A percentile compares a stretch with the other conserved stretches of the same genome.
Conservation (phyloP, 2,888 invertebrate species). For the Hetaerina titia region DNA sequence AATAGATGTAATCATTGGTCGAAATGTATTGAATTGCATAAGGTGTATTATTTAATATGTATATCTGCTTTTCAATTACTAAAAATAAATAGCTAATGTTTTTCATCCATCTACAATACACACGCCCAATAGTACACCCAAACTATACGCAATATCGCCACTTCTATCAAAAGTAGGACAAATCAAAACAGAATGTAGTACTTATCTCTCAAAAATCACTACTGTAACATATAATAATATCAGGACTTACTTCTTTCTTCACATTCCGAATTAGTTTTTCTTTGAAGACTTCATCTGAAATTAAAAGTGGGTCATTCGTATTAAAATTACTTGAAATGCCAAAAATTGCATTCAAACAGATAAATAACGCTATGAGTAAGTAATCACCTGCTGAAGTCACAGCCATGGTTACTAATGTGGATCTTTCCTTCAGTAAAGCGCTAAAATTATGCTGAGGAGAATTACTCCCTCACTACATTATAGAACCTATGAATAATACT, state of each 20-base stretch:
- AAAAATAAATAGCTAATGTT: too few species aligned
- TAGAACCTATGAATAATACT: neutral
- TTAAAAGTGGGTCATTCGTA: neutral
- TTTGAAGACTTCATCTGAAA: conserved; percentile 80
- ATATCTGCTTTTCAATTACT: too few species aligned
- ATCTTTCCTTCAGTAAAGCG: conserved; percentile 16
- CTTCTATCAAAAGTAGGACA: neutral
- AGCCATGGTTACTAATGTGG: conserved; percentile 33
- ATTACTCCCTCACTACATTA: conserved; percentile 41
- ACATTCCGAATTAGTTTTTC: conserved; percentile 88
- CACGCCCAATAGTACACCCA: too few species aligned
- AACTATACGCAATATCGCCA: too few species aligned
- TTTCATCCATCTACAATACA: too few species aligned
- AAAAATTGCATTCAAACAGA: neutral
- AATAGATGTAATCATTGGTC: too few species aligned
- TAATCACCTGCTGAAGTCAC: conserved; percentile 60
- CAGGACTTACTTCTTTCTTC: conserved; percentile 83
- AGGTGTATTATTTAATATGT: too few species aligned
- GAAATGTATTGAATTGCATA: too few species aligned
- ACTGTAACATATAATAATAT: neutral
- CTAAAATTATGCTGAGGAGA: conserved; percentile 6
- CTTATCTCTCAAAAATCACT: neutral
- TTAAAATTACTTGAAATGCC: neutral
- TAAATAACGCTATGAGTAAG: neutral
- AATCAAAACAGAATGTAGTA: neutral